Evolutionary conservation across 2,888 invertebrate genomes (phyloP), one percentile per base, ranked within the genome.

Genomic region (Meganola albula): DNA sequence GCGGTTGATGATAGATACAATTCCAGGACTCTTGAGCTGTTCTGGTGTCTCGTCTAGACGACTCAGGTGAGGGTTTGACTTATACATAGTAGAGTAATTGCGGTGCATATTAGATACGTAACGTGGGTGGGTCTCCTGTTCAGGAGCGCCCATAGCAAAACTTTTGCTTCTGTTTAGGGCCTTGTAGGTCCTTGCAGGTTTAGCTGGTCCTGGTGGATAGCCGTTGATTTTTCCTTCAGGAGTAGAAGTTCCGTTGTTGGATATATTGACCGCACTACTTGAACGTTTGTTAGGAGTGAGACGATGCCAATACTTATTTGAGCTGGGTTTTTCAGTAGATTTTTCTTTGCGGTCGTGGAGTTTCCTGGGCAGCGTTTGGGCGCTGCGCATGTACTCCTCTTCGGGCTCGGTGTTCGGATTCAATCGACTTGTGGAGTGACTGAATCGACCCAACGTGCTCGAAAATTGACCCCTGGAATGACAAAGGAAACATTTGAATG

Each of bases 1-100:
- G 45, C 95, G 89, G 65, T 92, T 94, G 40, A 95, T 92, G 48
- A 94, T 92, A 35, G 94, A 94, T 21, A 96, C 92, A 47, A 96
- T 92, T 22, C 94, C 94, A 0, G 95, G 95, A 67, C 94, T 95
- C 68, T 95, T 94, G 5, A 94, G 76, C 34, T 93, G 90, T 43
- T 89, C 90, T 0, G 91, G 91, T 5, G 89, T 90, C 60, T 92
- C 92, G 48, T 91, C 90, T 27, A 92, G 74, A 10, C 90, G 86
- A 59, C 91, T 91, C 25, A 94, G 77, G 63, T 94, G 93, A 18
- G 93, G 92, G 70, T 92, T 93, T 2, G 93, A 93, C 66, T 92
- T 93, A 74, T 93, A 92, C 74, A 92, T 90, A 34, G 87, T 85
- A 31, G 87, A 84, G 54, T 84, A 71, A 54, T 86, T 84, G 47